Evolutionary conservation across 2,113 vertebrate genomes (phyloP), one percentile per base, ranked within the genome.

Genomic region (Symphodus melops): DNA sequence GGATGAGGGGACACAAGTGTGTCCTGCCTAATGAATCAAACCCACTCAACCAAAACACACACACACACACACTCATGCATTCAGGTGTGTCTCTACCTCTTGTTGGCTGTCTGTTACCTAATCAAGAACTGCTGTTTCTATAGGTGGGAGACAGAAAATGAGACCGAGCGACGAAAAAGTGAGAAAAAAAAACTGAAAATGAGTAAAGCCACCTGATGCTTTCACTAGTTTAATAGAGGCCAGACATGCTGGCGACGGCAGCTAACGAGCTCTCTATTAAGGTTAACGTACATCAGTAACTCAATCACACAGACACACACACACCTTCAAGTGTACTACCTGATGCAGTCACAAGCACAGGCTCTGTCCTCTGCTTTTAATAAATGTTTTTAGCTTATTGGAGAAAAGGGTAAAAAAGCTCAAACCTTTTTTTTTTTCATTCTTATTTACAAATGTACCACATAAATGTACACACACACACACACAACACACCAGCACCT

Each of bases 211-310:
- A 74, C 78, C 74, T 89, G 89, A 90, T 67, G 74, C 84, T 78
- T 66, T 74, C 74, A 90, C 82, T 86, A 41, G 79, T 88, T 91
- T 80, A 88, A 84, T 67, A 65, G 71, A 62, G 66, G 73, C 68
- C 81, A 85, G 88, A 89, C 82, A 41, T 4, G 10, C 33, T 19
- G 67, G 79, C 74, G 68, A 78, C 76, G 57, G 77, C n/a, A 0
- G 70, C 82, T 87, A 90, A 91, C 81, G 75, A 92, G 88, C 73
- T 76, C 75, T 79, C 84, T 82, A 82, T 92, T 91, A 90, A 56
- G 68, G 77, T 76, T 85, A 79, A 84, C 77, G 72, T 80, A 44
- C 68, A 67, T 39, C 33, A 57, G 53, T 88, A 84, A 88, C 90
- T 86, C 75, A 84, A 82, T 84, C 77, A 74, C 68, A 75, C 37